A percentile compares a stretch with the other conserved stretches of the same genome.
Evolutionary conservation across 2,888 invertebrate genomes (phyloP).

Genomic region (Stenchaetothrips biformis): DNA sequence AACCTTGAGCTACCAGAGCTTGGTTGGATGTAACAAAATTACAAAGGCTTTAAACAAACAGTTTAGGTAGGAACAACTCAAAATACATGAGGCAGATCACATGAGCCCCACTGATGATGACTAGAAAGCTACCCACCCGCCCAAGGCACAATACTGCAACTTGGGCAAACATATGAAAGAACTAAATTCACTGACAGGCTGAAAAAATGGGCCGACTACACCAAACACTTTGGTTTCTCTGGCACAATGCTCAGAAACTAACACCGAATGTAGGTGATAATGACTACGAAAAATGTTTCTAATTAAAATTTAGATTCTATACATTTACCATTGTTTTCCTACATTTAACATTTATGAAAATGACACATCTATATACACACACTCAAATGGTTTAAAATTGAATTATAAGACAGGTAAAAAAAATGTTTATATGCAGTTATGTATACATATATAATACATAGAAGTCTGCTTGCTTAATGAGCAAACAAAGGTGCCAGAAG

Average conservation of each 20-base stretch:
- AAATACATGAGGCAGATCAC: conserved; percentile 17
- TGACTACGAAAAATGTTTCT: neutral
- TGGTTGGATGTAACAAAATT: neutral
- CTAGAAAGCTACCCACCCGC: conserved; percentile 22
- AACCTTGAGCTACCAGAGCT: conserved; percentile 34
- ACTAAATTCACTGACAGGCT: conserved; percentile 12
- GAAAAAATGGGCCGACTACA: neutral
- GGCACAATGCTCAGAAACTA: conserved; percentile 5
- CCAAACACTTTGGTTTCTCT: neutral
- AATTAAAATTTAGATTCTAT: conserved; percentile 1
- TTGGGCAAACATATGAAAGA: conserved; percentile 6
- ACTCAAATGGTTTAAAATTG: conserved; percentile 26
- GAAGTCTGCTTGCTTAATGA: conserved; percentile 9
- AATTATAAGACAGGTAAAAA: conserved; percentile 27
- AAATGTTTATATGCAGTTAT: conserved; percentile 26
- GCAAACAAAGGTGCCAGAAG: conserved; percentile 19
- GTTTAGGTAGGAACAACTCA: conserved; percentile 10
- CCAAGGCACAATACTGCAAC: conserved; percentile 15
- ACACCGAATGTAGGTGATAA: neutral
- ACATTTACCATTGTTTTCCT: conserved; percentile 1
- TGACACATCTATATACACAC: conserved; percentile 27
- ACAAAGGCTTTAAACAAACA: neutral
- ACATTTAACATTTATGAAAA: conserved; percentile 28
- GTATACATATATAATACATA: conserved; percentile 29
- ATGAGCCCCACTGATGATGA: neutral